Conservation (phyloP, 2,888 invertebrate species). For the Agriopis aurantiaria region DNA sequence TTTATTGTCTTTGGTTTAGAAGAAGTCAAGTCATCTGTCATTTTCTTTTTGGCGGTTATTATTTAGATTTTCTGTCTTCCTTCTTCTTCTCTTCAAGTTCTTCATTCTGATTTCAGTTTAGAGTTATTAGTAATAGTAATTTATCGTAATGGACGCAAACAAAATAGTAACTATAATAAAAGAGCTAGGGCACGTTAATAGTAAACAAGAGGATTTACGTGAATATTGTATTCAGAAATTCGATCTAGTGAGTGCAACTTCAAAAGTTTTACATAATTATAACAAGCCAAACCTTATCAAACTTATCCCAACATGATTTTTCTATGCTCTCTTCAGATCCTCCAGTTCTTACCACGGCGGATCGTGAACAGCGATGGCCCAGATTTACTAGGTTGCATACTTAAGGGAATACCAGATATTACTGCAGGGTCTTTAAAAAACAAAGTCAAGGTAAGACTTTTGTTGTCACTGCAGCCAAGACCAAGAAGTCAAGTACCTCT, state of each 20-base stretch:
- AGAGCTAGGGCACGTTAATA: constrained; percentile 66
- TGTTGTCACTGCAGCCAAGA: background rate
- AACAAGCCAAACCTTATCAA: background rate
- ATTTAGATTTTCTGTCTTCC: too few relatives aligned
- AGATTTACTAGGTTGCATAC: constrained; percentile 67
- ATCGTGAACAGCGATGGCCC: constrained; percentile 72
- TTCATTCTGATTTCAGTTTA: background rate
- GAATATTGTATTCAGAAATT: constrained; percentile 67
- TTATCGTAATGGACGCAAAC: constrained; percentile 54
- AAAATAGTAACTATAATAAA: constrained; percentile 64
- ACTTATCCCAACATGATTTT: background rate
- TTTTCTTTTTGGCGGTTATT: too few relatives aligned
- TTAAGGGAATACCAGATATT: constrained; percentile 70
- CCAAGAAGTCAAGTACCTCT: background rate
- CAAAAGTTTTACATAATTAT: background rate
- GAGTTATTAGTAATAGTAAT: background rate
- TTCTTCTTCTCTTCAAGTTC: too few relatives aligned
- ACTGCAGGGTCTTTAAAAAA: constrained; percentile 47
- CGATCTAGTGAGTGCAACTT: constrained; percentile 58
- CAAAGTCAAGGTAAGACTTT: constrained; percentile 66
- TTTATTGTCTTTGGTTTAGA: too few relatives aligned
- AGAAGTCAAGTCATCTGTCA: too few relatives aligned
- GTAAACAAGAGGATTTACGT: constrained; percentile 66
- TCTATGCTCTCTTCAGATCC: constrained; percentile 57
- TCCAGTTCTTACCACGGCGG: constrained; percentile 64